Evolutionary conservation across 2,113 vertebrate species (phyloP).

Genomic region (Gobio gobio): DNA sequence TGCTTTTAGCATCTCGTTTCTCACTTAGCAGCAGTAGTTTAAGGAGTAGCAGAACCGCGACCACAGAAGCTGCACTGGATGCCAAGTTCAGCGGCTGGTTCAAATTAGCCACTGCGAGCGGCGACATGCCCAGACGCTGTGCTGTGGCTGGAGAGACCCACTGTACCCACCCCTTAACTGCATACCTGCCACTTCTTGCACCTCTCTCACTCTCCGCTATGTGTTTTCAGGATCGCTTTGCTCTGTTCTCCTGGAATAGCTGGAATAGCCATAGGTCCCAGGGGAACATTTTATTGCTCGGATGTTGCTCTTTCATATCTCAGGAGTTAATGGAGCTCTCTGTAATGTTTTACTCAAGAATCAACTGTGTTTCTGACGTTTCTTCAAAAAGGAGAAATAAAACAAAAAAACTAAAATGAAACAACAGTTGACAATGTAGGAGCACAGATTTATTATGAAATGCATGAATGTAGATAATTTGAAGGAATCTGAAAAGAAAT

Average conservation of each 20-base stretch:
- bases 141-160: conserved; percentile 61
- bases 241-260: background rate
- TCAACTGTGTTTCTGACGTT: background rate
- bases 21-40: conserved; percentile 53
- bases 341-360: background rate
- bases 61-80: conserved; percentile 72
- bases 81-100: conserved; percentile 76
- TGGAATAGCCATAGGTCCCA: conserved; percentile 4
- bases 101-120: conserved; percentile 77
- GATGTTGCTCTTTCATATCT: conserved; percentile 12
- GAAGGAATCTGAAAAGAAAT: background rate
- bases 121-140: conserved; percentile 75
- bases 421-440: background rate
- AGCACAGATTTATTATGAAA: background rate
- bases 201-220: conserved; percentile 51
- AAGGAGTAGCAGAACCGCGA: conserved; percentile 69
- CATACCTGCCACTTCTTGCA: conserved; percentile 69
- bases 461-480: background rate
- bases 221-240: background rate
- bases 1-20: conserved; percentile 28
- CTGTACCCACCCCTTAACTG: conserved; percentile 58
- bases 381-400: background rate
- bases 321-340: background rate
- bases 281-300: background rate
- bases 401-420: background rate